These are phyloP conservation scores for Anseranas semipalmata DNA, from an alignment of 2,113 vertebrate species.

Conservation along the genomic window DNA sequence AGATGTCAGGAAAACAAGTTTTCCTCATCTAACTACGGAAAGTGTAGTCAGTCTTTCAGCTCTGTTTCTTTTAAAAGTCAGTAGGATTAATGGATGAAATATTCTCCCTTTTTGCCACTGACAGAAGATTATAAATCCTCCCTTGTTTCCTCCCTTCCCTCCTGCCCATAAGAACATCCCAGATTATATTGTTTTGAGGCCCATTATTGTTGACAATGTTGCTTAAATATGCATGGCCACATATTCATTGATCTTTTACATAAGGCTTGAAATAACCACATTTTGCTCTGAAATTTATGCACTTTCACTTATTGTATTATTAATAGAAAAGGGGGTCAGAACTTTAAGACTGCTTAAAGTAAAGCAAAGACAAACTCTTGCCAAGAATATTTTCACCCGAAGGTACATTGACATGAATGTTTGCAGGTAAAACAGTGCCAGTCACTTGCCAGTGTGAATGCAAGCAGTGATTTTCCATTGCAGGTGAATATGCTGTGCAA, in stretches of 20 bases:
- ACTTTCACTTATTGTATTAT: neutral
- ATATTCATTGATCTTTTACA: neutral
- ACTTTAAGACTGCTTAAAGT: neutral
- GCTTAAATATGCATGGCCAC: neutral
- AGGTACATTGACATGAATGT: neutral
- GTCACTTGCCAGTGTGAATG: neutral
- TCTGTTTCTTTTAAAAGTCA: neutral
- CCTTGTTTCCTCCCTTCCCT: neutral
- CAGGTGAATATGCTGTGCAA: neutral
- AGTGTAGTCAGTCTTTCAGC: neutral
- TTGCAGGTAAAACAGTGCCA: neutral
- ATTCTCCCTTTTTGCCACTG: neutral
- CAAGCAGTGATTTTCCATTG: neutral
- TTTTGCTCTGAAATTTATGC: neutral
- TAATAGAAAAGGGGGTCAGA: neutral
- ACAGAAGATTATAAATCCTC: neutral
- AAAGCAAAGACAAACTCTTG: neutral
- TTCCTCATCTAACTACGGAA: neutral
- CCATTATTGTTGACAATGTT: neutral
- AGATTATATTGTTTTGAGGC: neutral
- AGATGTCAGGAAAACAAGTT: neutral
- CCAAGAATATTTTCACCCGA: neutral
- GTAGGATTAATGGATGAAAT: neutral
- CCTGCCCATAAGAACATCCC: neutral
- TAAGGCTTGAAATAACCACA: neutral